Evolutionary conservation across 53 echinoderm and acorn worm species (phyloP).

Genomic region (Crossaster papposus): DNA sequence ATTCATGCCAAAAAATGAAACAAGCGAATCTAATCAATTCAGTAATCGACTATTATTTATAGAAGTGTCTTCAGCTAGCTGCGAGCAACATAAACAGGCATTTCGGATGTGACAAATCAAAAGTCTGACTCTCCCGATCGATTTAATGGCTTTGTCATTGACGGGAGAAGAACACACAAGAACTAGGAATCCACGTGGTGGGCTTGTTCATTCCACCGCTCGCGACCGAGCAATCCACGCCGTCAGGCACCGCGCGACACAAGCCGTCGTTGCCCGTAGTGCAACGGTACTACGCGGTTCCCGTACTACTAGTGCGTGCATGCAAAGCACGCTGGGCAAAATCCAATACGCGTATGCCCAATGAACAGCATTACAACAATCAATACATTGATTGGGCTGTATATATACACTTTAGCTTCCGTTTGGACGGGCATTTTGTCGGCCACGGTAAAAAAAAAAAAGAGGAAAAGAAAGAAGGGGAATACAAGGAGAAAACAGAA

Average conservation of each 20-base stretch:
- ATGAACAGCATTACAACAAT: slow-evolving; percentile 42
- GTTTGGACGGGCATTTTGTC: slow-evolving; percentile 53
- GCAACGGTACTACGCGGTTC: neutral
- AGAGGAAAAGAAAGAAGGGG: neutral
- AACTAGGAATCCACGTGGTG: neutral
- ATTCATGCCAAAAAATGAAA: neutral
- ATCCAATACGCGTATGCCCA: slow-evolving; percentile 42
- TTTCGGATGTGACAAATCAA: slow-evolving; percentile 7
- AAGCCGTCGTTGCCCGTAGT: neutral
- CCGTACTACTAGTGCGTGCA: too few relatives aligned
- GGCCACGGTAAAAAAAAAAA: neutral
- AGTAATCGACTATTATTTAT: neutral
- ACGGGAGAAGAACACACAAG: neutral
- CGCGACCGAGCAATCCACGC: neutral
- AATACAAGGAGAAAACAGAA: neutral
- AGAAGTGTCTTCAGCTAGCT: neutral
- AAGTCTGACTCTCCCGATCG: neutral
- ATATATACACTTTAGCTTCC: slow-evolving; percentile 49
- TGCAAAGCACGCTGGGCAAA: neutral
- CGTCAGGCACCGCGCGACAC: neutral
- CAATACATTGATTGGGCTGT: slow-evolving; percentile 47
- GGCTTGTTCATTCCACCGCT: neutral
- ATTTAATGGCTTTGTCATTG: slow-evolving; percentile 27
- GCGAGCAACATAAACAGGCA: neutral
- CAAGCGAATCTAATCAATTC: neutral